These are phyloP conservation scores for Microcebus griseorufus DNA, from an alignment of 2,113 vertebrate genomes.

Conservation along the genomic window DNA sequence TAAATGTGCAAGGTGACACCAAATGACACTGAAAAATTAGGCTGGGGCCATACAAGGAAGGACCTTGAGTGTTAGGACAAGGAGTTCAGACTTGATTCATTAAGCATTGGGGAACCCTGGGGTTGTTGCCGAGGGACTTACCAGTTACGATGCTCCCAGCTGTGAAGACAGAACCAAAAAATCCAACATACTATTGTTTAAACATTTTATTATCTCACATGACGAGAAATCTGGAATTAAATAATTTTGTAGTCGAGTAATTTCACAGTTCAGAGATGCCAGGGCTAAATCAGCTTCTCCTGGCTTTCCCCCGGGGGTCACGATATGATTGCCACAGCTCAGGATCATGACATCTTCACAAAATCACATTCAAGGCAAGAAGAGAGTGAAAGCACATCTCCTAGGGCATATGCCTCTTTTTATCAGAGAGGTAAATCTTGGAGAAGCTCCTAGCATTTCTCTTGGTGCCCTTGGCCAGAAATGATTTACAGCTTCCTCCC, in stretches of 20 bases:
- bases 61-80: background rate
- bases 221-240: constrained; percentile 19
- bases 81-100: background rate
- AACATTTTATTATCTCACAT: background rate
- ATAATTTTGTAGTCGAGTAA: background rate
- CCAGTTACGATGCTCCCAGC: background rate
- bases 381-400: background rate
- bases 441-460: background rate
- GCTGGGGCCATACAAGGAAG: background rate
- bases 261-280: background rate
- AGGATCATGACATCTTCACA: background rate
- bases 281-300: background rate
- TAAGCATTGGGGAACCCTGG: background rate
- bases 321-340: background rate
- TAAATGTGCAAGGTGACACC: background rate
- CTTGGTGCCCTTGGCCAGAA: background rate
- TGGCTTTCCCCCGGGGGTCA: background rate
- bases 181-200: background rate
- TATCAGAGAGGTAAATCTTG: background rate
- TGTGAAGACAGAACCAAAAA: background rate
- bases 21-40: background rate
- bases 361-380: constrained; percentile 10
- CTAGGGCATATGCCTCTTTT: background rate
- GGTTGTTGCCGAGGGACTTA: background rate
- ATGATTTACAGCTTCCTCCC: background rate